Percentiles rank a stretch among this genome's conserved stretches.
Evolutionary conservation across 1,140 invertebrate species (phyloP).

Genomic region (Procambarus virginalis): DNA sequence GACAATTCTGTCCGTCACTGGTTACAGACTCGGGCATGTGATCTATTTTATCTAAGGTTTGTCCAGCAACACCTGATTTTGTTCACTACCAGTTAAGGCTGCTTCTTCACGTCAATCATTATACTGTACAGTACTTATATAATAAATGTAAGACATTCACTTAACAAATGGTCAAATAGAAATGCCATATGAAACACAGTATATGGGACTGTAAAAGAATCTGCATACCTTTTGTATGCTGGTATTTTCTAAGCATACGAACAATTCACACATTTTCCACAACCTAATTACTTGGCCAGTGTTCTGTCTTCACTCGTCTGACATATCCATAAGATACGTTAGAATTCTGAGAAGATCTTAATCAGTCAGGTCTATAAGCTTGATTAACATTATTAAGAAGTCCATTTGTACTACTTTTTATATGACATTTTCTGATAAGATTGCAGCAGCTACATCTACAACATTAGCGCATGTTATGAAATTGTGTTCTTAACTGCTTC

Average conservation of each 20-base stretch:
- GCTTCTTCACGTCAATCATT: too few species aligned
- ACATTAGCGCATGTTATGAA: neutral
- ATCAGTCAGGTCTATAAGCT: too few species aligned
- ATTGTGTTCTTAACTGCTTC: neutral
- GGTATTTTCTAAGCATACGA: neutral
- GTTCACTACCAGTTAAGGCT: too few species aligned
- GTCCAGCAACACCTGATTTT: too few species aligned
- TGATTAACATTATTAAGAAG: neutral
- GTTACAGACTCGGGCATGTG: too few species aligned
- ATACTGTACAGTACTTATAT: neutral
- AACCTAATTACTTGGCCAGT: too few species aligned
- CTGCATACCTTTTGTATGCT: neutral
- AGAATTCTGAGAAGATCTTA: too few species aligned
- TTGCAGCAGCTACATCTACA: neutral
- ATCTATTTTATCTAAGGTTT: too few species aligned
- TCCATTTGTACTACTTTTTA: neutral
- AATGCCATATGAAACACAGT: neutral
- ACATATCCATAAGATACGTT: too few species aligned
- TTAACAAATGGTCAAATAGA: neutral
- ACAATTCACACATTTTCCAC: too few species aligned
- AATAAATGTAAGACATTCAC: neutral
- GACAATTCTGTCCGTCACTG: too few species aligned
- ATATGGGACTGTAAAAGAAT: neutral
- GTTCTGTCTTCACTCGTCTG: too few species aligned
- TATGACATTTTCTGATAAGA: neutral